phyloP scores from a whole-genome alignment of 2,797 vertebrate species.

The Saxicola maurus region DNA sequence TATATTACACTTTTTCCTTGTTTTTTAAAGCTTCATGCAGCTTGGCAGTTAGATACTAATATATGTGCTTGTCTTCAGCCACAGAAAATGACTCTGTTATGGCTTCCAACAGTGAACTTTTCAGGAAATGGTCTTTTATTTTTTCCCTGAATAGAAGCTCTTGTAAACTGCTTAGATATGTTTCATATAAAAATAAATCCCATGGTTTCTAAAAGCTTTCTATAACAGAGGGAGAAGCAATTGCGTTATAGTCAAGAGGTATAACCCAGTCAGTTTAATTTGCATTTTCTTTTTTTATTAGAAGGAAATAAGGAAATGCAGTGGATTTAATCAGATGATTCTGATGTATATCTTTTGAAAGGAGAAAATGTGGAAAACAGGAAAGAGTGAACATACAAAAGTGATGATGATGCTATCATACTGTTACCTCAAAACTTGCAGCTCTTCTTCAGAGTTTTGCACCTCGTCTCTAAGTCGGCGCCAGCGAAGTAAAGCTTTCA shows the following conservation, averaged over 20 bases:
- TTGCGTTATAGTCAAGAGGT: neutral
- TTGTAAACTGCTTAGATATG: slow-evolving; percentile 23
- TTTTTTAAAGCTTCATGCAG: slow-evolving; percentile 4
- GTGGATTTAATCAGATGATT: neutral
- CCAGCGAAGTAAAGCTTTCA: slow-evolving; percentile 89
- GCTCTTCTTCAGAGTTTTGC: slow-evolving; percentile 84
- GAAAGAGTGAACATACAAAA: neutral
- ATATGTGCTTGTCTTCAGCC: neutral
- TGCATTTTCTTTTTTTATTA: neutral
- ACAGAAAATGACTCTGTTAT: slow-evolving; percentile 16
- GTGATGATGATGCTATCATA: neutral
- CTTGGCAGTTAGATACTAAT: slow-evolving; percentile 1
- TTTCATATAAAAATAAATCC: slow-evolving; percentile 12
- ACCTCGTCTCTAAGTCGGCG: slow-evolving; percentile 86
- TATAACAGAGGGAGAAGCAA: neutral
- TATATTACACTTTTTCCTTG: neutral
- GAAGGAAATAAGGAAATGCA: slow-evolving; percentile 38
- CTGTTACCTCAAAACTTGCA: slow-evolving; percentile 90
- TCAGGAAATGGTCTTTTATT: slow-evolving; percentile 16
- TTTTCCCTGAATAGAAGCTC: neutral
- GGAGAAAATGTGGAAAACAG: neutral
- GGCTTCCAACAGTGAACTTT: slow-evolving; percentile 33
- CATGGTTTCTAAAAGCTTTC: slow-evolving; percentile 1
- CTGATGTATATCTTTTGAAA: neutral
- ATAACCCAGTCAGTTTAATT: neutral